phyloP scores from a whole-genome alignment of 2,113 vertebrate genomes.

The Brachypteracias leptosomus region DNA sequence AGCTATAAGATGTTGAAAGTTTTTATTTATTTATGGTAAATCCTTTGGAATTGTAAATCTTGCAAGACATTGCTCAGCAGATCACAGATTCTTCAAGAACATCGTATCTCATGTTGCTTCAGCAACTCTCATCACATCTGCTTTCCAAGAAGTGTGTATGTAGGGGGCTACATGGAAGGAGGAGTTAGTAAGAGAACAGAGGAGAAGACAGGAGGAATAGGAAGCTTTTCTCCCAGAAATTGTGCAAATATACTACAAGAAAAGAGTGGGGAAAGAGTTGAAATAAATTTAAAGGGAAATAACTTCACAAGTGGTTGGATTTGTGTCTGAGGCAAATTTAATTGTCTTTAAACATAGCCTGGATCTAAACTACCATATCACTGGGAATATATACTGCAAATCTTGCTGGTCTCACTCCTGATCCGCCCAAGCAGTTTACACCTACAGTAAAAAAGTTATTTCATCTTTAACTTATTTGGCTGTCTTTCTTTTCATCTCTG shows the following conservation, averaged over 20 bases:
- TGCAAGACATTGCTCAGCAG: not conserved
- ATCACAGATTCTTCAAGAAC: not conserved
- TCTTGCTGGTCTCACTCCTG: not conserved
- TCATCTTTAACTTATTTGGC: not conserved
- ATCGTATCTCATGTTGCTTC: not conserved
- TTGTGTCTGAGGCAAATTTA: not conserved
- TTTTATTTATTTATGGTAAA: not conserved
- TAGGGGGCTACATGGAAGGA: not conserved
- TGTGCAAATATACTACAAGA: not conserved
- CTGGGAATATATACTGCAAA: not conserved
- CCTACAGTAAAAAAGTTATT: not conserved
- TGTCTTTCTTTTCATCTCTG: slow-evolving; percentile 5
- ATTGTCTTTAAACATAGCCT: not conserved
- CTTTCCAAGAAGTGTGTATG: not conserved
- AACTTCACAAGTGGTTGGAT: not conserved
- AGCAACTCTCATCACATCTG: not conserved
- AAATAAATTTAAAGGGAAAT: not conserved
- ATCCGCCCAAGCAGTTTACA: not conserved
- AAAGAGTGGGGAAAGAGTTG: not conserved
- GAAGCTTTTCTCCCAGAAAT: not conserved
- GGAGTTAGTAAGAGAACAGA: not conserved
- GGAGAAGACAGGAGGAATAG: not conserved
- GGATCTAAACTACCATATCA: not conserved
- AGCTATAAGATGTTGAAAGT: not conserved
- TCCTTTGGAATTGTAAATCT: not conserved